phyloP scores from a whole-genome alignment of 1,140 invertebrate species.

The Temnothorax longispinosus region DNA sequence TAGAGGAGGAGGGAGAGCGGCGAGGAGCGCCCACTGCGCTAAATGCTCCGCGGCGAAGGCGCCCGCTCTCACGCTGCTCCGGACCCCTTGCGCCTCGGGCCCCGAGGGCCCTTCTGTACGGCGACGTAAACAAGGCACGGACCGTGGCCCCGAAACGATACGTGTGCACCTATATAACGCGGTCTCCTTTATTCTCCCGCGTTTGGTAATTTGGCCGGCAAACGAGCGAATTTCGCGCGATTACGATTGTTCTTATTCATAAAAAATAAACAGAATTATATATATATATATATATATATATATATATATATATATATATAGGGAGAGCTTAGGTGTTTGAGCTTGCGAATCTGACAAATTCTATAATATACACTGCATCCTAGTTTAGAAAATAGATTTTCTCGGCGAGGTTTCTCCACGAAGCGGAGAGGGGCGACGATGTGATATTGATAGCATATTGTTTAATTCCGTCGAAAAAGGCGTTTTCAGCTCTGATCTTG shows the following conservation, averaged over 20 bases:
- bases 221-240: slow-evolving; percentile 16
- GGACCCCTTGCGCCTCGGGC: slow-evolving; percentile 68
- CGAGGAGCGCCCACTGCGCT: slow-evolving; percentile 79
- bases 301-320: no score
- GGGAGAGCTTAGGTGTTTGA: no score
- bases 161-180: slow-evolving; percentile 61
- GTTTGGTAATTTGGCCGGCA: slow-evolving; percentile 21
- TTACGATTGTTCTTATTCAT: neutral
- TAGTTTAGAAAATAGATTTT: slow-evolving; percentile 78
- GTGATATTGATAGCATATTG: slow-evolving; percentile 74
- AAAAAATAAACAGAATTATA: neutral
- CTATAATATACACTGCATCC: slow-evolving; percentile 26
- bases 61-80: slow-evolving; percentile 82
- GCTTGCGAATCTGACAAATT: no score
- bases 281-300: neutral
- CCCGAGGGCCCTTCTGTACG: slow-evolving; percentile 69
- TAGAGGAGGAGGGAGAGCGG: slow-evolving; percentile 22
- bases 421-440: slow-evolving; percentile 82
- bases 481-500: slow-evolving; percentile 85
- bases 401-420: slow-evolving; percentile 79
- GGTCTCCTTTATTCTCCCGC: slow-evolving; percentile 50
- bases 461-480: slow-evolving; percentile 68
- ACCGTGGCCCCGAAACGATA: slow-evolving; percentile 65
- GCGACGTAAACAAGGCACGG: slow-evolving; percentile 83
- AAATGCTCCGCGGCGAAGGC: slow-evolving; percentile 80